phyloP scores from a whole-genome alignment of 2,888 invertebrate genomes.

The Drosophila paramelanica region DNA sequence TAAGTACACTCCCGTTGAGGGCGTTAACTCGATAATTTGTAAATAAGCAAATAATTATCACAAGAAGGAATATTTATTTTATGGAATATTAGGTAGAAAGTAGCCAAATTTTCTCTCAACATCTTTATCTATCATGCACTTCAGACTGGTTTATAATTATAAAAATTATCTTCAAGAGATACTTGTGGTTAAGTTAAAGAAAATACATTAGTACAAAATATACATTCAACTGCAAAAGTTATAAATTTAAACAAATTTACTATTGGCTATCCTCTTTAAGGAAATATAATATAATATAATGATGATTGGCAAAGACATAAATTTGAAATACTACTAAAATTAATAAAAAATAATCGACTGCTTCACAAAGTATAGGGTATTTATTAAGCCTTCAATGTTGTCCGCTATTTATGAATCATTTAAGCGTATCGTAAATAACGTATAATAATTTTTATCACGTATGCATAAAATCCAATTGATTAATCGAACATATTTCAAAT shows the following conservation, averaged over 20 bases:
- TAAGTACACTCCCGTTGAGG: neutral
- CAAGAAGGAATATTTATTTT: slow-evolving; percentile 5
- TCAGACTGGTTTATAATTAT: neutral
- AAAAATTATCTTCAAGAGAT: neutral
- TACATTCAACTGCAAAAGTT: neutral
- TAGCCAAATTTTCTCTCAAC: neutral
- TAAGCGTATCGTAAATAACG: neutral
- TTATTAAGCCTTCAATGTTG: neutral
- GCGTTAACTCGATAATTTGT: slow-evolving; percentile 5
- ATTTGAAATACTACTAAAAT: no score
- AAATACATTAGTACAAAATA: neutral
- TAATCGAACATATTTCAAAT: neutral
- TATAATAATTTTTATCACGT: neutral
- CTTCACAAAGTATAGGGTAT: neutral
- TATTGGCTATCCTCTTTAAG: neutral
- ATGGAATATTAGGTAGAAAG: slow-evolving; percentile 15
- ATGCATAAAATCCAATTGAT: slow-evolving; percentile 4
- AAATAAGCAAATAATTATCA: slow-evolving; percentile 20
- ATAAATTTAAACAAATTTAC: neutral
- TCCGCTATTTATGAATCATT: neutral
- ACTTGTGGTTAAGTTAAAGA: neutral
- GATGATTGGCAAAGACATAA: neutral
- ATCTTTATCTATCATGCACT: slow-evolving; percentile 5
- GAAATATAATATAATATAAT: neutral
- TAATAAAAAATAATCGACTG: no score